Evolutionary conservation across 2,888 invertebrate genomes (phyloP).

Genomic region (Argyra leucocephala): DNA sequence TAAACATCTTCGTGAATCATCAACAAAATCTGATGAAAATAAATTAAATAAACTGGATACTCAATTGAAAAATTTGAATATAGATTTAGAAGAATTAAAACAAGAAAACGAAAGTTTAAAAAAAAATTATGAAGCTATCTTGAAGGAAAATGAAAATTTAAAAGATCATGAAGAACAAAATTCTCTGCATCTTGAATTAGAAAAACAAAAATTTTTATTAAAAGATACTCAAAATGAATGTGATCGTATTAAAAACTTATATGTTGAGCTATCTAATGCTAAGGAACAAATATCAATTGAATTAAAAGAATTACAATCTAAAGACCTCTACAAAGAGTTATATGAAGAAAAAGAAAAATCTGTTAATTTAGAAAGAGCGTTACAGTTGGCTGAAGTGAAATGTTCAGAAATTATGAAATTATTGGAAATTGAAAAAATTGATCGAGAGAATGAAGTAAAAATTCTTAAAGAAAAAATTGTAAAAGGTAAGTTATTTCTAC

Average conservation of each 20-base stretch:
- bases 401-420: slow-evolving; percentile 42
- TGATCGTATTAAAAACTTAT: slow-evolving; percentile 48
- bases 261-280: slow-evolving; percentile 50
- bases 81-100: slow-evolving; percentile 43
- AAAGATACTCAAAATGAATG: slow-evolving; percentile 50
- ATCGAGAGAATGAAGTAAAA: slow-evolving; percentile 35
- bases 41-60: slow-evolving; percentile 45
- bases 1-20: background rate
- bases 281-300: slow-evolving; percentile 52
- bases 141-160: slow-evolving; percentile 31
- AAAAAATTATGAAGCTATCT: slow-evolving; percentile 30
- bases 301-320: slow-evolving; percentile 48
- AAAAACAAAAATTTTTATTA: slow-evolving; percentile 46
- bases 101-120: slow-evolving; percentile 34
- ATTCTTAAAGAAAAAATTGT: slow-evolving; percentile 31
- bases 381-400: slow-evolving; percentile 37
- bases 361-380: slow-evolving; percentile 45
- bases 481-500: slow-evolving; percentile 25
- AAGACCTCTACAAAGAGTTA: slow-evolving; percentile 45
- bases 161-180: slow-evolving; percentile 26
- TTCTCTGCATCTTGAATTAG: slow-evolving; percentile 41
- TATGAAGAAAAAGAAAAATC: slow-evolving; percentile 49
- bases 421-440: slow-evolving; percentile 47
- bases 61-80: slow-evolving; percentile 46
- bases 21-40: slow-evolving; percentile 32